Evolutionary conservation across 2,113 vertebrate species (phyloP), one percentile per base, ranked within the genome.

Genomic region (Gobiocypris rarus): DNA sequence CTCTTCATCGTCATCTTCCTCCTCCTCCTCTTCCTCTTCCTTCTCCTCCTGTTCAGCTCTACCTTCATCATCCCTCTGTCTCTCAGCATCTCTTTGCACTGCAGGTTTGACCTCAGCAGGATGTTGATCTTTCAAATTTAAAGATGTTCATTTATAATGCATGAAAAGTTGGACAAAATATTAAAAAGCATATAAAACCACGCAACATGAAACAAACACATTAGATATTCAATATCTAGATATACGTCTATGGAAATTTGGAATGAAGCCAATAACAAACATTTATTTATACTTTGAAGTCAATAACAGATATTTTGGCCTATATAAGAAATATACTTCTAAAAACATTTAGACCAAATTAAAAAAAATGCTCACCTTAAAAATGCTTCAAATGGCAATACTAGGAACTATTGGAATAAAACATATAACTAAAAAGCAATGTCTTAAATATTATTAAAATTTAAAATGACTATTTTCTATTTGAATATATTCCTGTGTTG

Each of bases 101-200:
- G n/a, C 67, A 80, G 81, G 56, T 52, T 58, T 75, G 15, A 70
- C 65, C 10, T 75, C 84, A 70, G 54, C 3, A 77, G 48, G 22
- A 83, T 7, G 54, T n/a, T 45, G 56, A 28, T 26, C 58, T 80
- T 45, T 80, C 15, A 61, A 48, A 75, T 75, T 3, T 82, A 90
- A n/a, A 93, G 73, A 56, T 43, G 22, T 2, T 41, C 76, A 22
- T 50, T 22, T 31, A 43, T 15, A 31, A 56, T 14, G 9, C 11
- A 76, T 22, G 24, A 22, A 26, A 2, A 14, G 14, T 24, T 7
- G 22, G 17, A 3, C 45, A 70, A 14, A 63, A 14, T 28, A 61
- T 22, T 52, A 45, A 3, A 26, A 3, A 24, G 15, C 24, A 48
- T 54, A 34, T 56, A 38, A 38, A 38, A 59, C 58, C 26, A n/a